Base-by-base conservation (phyloP, 2,113 vertebrate genomes). In the Pseudorectes ferrugineus region DNA sequence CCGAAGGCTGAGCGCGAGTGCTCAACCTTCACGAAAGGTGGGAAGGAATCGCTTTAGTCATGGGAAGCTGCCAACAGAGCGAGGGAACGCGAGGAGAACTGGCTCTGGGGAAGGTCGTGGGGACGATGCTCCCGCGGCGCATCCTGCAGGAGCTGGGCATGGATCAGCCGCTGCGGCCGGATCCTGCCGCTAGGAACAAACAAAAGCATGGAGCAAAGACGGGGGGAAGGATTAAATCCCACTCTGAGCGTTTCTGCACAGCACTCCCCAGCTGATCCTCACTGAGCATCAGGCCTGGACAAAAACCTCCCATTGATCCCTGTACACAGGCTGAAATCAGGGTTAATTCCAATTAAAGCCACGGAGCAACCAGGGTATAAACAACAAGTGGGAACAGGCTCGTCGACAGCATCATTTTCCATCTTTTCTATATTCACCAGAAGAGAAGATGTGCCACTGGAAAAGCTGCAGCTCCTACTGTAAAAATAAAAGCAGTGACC, bases 261-360 rank as follows among this genome's bases (percentile, higher is more conserved):
- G 80, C 65, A 9, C 12, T 65, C 63, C 31, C 19, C 52, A 45
- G 63, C 61, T 85, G 91, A 96, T 95, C 81, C 85, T 76, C 59
- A 35, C 46, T 31, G 36, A 43, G 33, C 29, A 78, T 17, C 86
- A 12, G 29, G 54, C 72, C 75, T 35, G 48, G 42, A 85, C 75
- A 93, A 85, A 77, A 85, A 57, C 42, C 51, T 93, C 84, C 46
- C 75, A 51, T 5, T 73, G 82, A 85, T 51, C 75, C 67, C 89
- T 36, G 46, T 7, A 76, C 26, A 12, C 46, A n/a, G 81, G 35
- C 89, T 88, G 73, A 84, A 93, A 96, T 81, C 73, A 14, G 43
- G 62, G 70, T 67, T 94, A 94, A 94, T 88, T 92, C 85, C 78
- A 76, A 59, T 85, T 84, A 90, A 95, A 94, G 66, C 75, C 82